Evolutionary conservation across 37 sponge, comb jelly and placozoan genomes (phyloP), one percentile per base, ranked within the genome.

Genomic region (Chondrilla cf. caribensis): DNA sequence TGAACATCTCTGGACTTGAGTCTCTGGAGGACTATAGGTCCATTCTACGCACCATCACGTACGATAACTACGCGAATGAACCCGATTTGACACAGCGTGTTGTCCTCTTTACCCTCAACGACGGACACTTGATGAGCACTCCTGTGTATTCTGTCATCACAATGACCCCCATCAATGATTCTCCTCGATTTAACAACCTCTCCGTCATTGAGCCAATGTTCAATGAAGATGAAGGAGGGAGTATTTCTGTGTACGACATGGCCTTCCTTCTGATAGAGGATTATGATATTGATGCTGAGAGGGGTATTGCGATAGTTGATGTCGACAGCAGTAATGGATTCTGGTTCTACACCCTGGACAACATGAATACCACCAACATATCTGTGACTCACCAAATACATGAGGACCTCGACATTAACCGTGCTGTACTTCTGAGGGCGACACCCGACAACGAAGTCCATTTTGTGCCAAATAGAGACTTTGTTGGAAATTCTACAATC

Each of bases 41-140:
- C 7, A 84, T 96, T 2, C 73, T 96, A 28, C 36, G 37, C 29
- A 89, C 91, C 25, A 38, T 96, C 26, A 85, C 68, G 4, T 96
- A 96, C 84, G 64, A 88, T 67, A 96, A 96, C 60, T 21, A 79
- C 6, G 84, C 67, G 22, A 86, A 96, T 43, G 93, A 96, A 55
- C 83, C 88, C 31, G 42, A 36, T 21, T 15, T 39, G 9, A 31
- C 6, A 1, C 28, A 39, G 18, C 77, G 96, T 0, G 35, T 24
- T 21, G n/a, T 96, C 4, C 33, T 66, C 60, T 86, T 96, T 66
- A 84, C 78, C 22, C 84, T 88, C 0, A 88, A 80, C 59, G 96
- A 96, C 47, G 89, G 93, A 2, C 58, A 85, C 3, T 70, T 96
- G 47, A 19, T 70, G 67, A 96, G 96, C 54, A 38, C 80, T 0